Base-by-base conservation (phyloP, 2,888 invertebrate genomes). In the Ceriagrion tenellum region DNA sequence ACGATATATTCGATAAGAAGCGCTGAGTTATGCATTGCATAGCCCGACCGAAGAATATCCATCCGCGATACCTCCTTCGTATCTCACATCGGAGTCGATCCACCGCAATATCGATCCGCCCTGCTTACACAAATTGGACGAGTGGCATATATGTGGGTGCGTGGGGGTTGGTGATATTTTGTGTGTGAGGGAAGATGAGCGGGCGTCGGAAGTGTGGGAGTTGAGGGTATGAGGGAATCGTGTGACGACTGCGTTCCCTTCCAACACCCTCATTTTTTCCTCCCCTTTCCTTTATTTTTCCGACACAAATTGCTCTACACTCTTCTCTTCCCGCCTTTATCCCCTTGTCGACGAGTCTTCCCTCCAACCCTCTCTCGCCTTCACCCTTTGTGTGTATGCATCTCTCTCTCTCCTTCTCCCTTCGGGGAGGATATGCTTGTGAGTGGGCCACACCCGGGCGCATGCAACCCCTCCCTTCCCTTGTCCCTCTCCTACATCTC, bases 271-370 rank as follows among this genome's bases (percentile, higher is more conserved):
- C 59, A 59, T 20, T 81, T 35, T n/a, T 35, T 35, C 30, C 81
- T 81, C 35, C 59, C 18, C 88, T n/a, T 63, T 35, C 63, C 91
- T 91, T 63, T 90, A 30, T n/a, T 91, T 91, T 91, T 91, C 23
- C 63, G 91, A 69, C 59, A 47, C 40, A 91, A 91, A 91, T 91
- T 91, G 91, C 91, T n/a, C n/a, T 91, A 40, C 63, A 40, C 91
- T 55, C 89, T 81, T 35, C 81, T 81, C 81, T n/a, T 59, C 69
- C 69, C 26, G 69, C 69, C 69, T 20, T 59, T 26, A 69, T 35
- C 13, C 74, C 74, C 74, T 23, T 20, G 35, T 35, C 30, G 10
- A 1, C 59, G 8, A 59, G 59, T 81, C 81, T 35, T 13, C 81
- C 47, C 35, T 30, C 35, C 69, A 69, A 23, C 69, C 10, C 35